Evolutionary conservation across 2,888 invertebrate genomes (phyloP).

Genomic region (Hirtodrosophila cameraria): DNA sequence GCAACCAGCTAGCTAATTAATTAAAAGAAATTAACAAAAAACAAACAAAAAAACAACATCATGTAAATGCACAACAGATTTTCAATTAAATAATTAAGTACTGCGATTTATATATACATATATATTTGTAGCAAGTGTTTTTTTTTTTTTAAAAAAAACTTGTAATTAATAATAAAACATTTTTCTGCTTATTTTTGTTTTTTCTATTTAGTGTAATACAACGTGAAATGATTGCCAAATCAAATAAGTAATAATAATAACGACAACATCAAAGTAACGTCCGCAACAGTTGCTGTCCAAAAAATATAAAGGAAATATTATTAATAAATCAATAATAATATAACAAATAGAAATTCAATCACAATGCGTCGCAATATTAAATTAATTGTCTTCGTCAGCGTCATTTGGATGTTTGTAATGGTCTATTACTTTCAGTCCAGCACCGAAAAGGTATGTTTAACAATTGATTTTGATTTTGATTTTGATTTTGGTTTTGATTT

Average conservation of each 20-base stretch:
- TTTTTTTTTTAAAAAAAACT: constrained; percentile 13
- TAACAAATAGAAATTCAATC: constrained; percentile 31
- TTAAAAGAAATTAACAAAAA: constrained; percentile 22
- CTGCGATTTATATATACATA: neutral
- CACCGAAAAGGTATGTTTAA: constrained; percentile 82
- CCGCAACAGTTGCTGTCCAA: constrained; percentile 44
- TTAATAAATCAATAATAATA: constrained; percentile 18
- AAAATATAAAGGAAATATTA: constrained; percentile 3
- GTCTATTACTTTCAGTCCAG: constrained; percentile 84
- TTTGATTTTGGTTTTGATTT: no score
- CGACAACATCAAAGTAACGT: constrained; percentile 23
- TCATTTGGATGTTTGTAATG: constrained; percentile 84
- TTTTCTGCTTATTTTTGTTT: constrained; percentile 35
- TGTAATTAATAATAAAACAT: constrained; percentile 20
- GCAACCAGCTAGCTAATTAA: constrained; percentile 35
- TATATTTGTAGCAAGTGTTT: constrained; percentile 12
- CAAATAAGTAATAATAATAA: constrained; percentile 14
- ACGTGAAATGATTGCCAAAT: constrained; percentile 52
- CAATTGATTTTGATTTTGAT: constrained; percentile 14
- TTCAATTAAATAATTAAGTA: constrained; percentile 41
- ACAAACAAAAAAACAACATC: constrained; percentile 2
- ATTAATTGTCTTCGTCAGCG: constrained; percentile 83
- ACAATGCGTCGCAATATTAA: constrained; percentile 84
- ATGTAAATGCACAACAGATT: constrained; percentile 28
- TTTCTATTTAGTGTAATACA: constrained; percentile 39